Percentiles rank a stretch among this genome's conserved stretches.
phyloP scores from a whole-genome alignment of 2,113 vertebrate species.

The Oreochromis niloticus region DNA sequence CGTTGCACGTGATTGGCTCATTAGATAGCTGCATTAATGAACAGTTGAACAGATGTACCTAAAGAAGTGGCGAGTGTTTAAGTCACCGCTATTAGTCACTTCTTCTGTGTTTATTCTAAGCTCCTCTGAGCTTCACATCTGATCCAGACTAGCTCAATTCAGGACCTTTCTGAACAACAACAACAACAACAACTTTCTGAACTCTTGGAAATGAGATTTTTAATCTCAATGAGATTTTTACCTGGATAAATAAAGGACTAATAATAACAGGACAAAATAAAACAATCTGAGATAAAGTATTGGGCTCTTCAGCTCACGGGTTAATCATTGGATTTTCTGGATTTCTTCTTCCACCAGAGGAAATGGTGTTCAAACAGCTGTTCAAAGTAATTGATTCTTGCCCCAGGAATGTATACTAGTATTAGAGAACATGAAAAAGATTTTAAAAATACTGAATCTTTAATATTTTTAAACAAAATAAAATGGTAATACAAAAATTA shows the following conservation, averaged over 20 bases:
- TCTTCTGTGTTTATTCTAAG: background rate
- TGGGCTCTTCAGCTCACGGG: background rate
- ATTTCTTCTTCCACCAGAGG: background rate
- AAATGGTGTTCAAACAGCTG: background rate
- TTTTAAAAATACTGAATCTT: background rate
- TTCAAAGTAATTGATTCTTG: background rate
- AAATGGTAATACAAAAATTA: fast-evolving
- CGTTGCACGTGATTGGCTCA: background rate
- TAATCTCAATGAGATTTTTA: too few species aligned
- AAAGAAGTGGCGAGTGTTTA: background rate
- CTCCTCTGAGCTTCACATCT: background rate
- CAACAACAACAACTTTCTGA: too few species aligned
- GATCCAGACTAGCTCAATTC: background rate
- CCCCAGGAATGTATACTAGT: fast-evolving
- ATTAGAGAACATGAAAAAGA: too few species aligned
- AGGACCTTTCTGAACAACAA: background rate
- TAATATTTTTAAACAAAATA: background rate
- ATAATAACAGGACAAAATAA: background rate
- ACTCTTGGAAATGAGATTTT: too few species aligned
- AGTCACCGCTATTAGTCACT: background rate
- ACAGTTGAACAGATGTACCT: background rate
- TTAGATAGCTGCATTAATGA: background rate
- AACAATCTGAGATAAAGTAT: background rate
- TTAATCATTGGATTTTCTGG: background rate
- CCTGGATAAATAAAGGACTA: too few species aligned